Base-by-base conservation (phyloP, 1,140 invertebrate genomes). In the Solenopsis fugax region DNA sequence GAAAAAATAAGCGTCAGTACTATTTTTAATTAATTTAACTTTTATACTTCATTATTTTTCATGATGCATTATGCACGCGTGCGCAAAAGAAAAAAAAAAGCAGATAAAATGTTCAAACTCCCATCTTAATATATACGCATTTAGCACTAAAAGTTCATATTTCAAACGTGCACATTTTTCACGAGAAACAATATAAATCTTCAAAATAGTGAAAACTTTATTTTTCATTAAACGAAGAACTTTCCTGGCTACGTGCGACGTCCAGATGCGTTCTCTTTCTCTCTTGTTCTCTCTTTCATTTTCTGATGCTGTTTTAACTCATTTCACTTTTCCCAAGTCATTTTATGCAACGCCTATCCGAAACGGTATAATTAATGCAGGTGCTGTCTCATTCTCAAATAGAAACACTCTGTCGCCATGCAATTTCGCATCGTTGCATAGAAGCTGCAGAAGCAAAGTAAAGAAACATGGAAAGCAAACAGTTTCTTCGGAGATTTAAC, bases 311-410 rank as follows among this genome's bases (percentile, higher is more conserved):
- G 13, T 65, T 81, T 81, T 48, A 72, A 58, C 24, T 29, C 52
- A 58, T 18, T 72, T 72, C 41, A 34, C 50, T 56, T 80, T 41
- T 58, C 3, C 52, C 37, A n/a, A 82, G 67, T 82, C 24, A 73
- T 82, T 54, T 58, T 48, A 48, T 58, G 10, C 52, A 45, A 72
- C 37, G 18, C 24, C 67, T 72, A 56, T 82, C 41, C 13, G 67
- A 58, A 34, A 37, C 37, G 16, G 37, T 34, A 56, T 82, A 82
- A 82, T 72, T 82, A 58, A 73, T 82, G 45, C 78, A 45, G 50
- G 9, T 69, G 52, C 37, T 56, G 71, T 48, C 67, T 21, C 65
- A 5, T 34, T 58, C 48, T 65, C 37, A 60, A 73, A 12, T 41
- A 24, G 78, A 58, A 81, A 58, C 52, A 13, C 37, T 54, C 37